These are phyloP conservation scores for Peribatodes rhomboidaria DNA, from an alignment of 2,888 invertebrate genomes.

Conservation along the genomic window DNA sequence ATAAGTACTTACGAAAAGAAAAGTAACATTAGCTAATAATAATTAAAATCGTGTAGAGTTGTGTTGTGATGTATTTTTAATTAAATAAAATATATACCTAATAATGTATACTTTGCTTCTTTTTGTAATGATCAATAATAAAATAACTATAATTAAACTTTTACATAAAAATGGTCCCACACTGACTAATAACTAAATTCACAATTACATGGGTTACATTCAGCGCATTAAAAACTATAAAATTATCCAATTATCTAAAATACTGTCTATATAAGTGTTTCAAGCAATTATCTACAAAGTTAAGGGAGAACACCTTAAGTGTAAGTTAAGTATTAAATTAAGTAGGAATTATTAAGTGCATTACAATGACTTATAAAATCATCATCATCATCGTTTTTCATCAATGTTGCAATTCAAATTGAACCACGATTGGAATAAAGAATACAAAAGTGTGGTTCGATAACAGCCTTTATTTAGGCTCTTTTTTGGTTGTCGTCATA, in stretches of 20 bases:
- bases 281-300: constrained; percentile 30
- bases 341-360: constrained; percentile 49
- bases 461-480: too few relatives aligned
- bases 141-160: not conserved
- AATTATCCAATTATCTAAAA: constrained; percentile 36
- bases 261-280: constrained; percentile 45
- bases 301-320: constrained; percentile 24
- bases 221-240: constrained; percentile 26
- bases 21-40: not conserved
- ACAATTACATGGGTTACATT: constrained; percentile 30
- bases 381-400: not conserved
- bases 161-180: constrained; percentile 44
- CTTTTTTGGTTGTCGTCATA: too few relatives aligned
- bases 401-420: not conserved
- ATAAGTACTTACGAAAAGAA: not conserved
- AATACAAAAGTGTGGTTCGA: too few relatives aligned
- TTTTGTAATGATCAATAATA: too few relatives aligned
- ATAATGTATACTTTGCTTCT: too few relatives aligned
- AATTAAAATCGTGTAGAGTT: not conserved
- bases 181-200: constrained; percentile 39
- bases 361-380: not conserved
- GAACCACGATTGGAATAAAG: not conserved
- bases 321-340: constrained; percentile 35
- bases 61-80: not conserved
- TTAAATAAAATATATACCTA: too few relatives aligned